These are phyloP conservation scores for Neelides sp. DNA, from an alignment of 1,140 invertebrate genomes.

Conservation along the genomic window DNA sequence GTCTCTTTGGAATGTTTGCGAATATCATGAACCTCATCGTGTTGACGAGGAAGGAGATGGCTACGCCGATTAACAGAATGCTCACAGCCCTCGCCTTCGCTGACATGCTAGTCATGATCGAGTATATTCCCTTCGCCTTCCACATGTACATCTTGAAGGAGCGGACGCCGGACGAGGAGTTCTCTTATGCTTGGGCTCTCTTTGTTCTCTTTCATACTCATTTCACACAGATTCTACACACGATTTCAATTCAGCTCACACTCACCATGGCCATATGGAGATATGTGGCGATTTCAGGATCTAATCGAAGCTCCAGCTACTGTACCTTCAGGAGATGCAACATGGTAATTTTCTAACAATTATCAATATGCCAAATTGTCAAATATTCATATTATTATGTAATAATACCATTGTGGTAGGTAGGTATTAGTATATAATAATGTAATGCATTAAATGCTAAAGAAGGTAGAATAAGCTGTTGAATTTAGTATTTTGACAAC, in stretches of 20 bases:
- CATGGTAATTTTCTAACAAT: too few species aligned
- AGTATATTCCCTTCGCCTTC: conserved; percentile 78
- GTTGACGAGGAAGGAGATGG: conserved; percentile 73
- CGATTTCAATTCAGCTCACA: conserved; percentile 19
- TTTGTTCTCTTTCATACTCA: conserved; percentile 72
- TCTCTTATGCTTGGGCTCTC: conserved; percentile 62
- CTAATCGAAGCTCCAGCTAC: conserved; percentile 14
- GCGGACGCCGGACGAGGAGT: conserved; percentile 39
- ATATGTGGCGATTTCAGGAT: conserved; percentile 22
- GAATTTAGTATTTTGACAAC: too few species aligned
- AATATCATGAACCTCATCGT: conserved; percentile 81
- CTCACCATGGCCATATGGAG: conserved; percentile 29
- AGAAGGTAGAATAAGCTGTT: too few species aligned
- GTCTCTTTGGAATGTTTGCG: conserved; percentile 74
- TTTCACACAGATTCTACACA: conserved; percentile 43
- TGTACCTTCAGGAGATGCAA: conserved; percentile 23
- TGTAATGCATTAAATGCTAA: too few species aligned
- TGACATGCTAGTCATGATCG: conserved; percentile 81
- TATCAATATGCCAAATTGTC: too few species aligned
- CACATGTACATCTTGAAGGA: conserved; percentile 55
- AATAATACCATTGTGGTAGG: too few species aligned
- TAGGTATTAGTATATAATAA: too few species aligned
- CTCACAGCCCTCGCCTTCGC: conserved; percentile 78
- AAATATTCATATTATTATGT: too few species aligned
- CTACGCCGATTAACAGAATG: conserved; percentile 79